These are phyloP conservation scores for Diacarnus erythraeanus DNA, from an alignment of 37 sponge, comb jelly and placozoan genomes.

Conservation along the genomic window DNA sequence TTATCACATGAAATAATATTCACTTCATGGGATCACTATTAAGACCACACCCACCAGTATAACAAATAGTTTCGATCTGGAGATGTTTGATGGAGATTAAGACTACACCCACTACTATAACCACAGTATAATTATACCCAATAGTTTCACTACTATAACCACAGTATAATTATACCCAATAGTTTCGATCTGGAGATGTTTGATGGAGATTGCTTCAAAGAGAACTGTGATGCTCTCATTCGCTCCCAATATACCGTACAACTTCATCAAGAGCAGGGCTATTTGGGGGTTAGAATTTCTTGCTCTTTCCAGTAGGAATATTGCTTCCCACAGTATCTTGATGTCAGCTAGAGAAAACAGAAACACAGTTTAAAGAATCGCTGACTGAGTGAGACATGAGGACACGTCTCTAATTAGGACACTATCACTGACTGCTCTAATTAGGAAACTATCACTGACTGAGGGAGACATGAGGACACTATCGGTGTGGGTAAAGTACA, in stretches of 20 bases:
- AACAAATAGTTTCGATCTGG: constrained; percentile 74
- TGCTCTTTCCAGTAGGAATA: constrained; percentile 50
- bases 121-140: too few relatives aligned
- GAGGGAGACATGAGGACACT: too few relatives aligned
- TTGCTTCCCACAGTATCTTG: constrained; percentile 43
- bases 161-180: constrained; percentile 52
- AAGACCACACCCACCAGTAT: constrained; percentile 1
- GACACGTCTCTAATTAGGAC: too few relatives aligned
- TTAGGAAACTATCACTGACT: neutral
- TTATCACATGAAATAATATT: too few relatives aligned
- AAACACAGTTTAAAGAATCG: neutral
- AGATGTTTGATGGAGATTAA: constrained; percentile 67
- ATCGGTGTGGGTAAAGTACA: neutral
- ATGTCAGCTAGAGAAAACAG: constrained; percentile 16
- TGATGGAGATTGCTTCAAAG: constrained; percentile 64
- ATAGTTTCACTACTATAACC: too few relatives aligned
- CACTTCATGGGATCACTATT: too few relatives aligned
- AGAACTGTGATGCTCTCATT: constrained; percentile 75
- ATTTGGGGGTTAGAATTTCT: constrained; percentile 49
- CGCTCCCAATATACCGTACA: constrained; percentile 62
- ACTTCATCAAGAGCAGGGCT: constrained; percentile 51
- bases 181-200: constrained; percentile 70
- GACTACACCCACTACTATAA: too few relatives aligned
- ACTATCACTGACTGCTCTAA: neutral
- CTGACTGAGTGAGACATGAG: too few relatives aligned